Conservation (phyloP, 1,140 invertebrate genomes). For the Polyergus mexicanus region DNA sequence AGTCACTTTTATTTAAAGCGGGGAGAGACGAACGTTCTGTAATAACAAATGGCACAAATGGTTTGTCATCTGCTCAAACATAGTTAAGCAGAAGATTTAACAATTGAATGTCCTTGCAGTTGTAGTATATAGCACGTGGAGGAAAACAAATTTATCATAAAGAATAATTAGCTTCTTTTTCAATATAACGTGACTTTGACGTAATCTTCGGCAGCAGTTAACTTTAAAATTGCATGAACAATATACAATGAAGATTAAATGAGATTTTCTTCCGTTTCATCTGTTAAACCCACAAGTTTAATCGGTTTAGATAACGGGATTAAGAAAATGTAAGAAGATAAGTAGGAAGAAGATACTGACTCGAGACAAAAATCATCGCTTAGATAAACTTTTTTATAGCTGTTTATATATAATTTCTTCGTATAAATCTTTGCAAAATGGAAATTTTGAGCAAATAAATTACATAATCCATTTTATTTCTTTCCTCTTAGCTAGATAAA, state of each 20-base stretch:
- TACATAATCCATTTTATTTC: conserved; percentile 11
- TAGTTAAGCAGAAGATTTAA: neutral
- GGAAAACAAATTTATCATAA: neutral
- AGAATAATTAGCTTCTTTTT: neutral
- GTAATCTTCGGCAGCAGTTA: neutral
- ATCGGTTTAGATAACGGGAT: conserved; percentile 24
- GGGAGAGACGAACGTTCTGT: neutral
- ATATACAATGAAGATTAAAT: neutral
- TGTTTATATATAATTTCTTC: conserved; percentile 16
- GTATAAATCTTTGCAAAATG: neutral
- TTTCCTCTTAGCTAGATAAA: neutral
- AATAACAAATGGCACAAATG: conserved; percentile 41
- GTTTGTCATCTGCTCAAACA: conserved; percentile 28
- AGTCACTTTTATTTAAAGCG: conserved; percentile 46
- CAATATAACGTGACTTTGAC: neutral
- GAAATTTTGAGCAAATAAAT: conserved; percentile 12
- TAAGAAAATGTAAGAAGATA: conserved; percentile 9
- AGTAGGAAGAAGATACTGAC: conserved; percentile 13
- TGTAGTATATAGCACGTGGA: neutral
- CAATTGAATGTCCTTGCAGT: neutral
- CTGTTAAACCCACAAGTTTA: conserved; percentile 36
- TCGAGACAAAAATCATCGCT: neutral
- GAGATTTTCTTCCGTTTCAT: conserved; percentile 11
- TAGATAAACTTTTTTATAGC: conserved; percentile 38
- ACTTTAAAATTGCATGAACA: conserved; percentile 9